Base-by-base conservation (phyloP, 2,888 invertebrate genomes). In the Mythimna lalbum region DNA sequence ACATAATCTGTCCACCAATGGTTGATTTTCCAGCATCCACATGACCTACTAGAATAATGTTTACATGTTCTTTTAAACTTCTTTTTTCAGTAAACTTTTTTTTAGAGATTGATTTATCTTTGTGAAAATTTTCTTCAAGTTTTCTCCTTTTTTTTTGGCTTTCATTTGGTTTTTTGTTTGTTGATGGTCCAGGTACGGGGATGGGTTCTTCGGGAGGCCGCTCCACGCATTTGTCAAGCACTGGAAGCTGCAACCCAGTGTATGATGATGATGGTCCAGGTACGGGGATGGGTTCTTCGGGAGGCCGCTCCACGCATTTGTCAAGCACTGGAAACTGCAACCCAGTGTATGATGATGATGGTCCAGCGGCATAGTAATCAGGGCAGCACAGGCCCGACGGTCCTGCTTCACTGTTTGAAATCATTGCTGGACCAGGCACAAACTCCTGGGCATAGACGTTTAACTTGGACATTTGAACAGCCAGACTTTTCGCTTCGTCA, bases 21-120 rank as follows among this genome's bases (percentile, higher is more conserved):
- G 69, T 69, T 17, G 69, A 69, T 23, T 69, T 69, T 9, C 69
- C 69, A 17, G 69, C 69, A 33, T 69, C 69, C n/a, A 69, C 69
- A 17, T 69, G 69, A 0, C 69, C 69, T 9, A 69, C n/a, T 6
- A 69, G 52, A 9, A 69, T 57, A 2, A 69, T 6, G 27, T 53
- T 69, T 0, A 69, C 23, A 36, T 69, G 69, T 23, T 67, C 67
- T 57, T 69, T 69, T 21, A 43, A 19, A 31, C 23, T 69, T 67
- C 21, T 66, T 7, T 1, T 23, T 6, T 23, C 59, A 4, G 12
- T 21, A 43, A 21, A 65, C 17, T 50, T 60, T 60, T 65, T 66
- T 10, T 66, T 66, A 17, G 5, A 10, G 4, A 2, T 17, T 23
- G 1, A 10, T 36, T 23, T 50, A 2, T 36, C 23, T 36, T 23